Evolutionary conservation across 2,113 vertebrate species (phyloP).

Genomic region (Lates calcarifer): DNA sequence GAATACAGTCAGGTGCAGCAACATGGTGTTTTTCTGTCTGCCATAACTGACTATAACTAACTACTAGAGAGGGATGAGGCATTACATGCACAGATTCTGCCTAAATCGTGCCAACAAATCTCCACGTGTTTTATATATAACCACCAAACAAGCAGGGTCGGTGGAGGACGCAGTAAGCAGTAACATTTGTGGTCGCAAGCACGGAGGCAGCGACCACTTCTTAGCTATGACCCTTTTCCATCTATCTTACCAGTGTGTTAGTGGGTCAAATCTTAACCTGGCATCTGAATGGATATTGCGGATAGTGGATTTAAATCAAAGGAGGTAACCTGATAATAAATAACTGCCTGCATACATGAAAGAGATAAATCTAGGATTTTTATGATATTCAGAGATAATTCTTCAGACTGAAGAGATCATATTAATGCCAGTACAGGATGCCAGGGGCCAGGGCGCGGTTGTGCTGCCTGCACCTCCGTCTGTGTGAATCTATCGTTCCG

Average conservation of each 20-base stretch:
- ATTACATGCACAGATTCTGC: not conserved
- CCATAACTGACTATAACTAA: not conserved
- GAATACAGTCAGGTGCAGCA: not conserved
- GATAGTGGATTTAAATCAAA: not conserved
- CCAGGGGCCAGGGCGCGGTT: constrained; percentile 79
- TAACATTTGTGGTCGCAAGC: not conserved
- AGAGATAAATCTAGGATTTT: not conserved
- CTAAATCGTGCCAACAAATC: not conserved
- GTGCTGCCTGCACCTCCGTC: constrained; percentile 62
- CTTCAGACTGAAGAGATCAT: constrained; percentile 1
- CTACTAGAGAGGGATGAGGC: not conserved
- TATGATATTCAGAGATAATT: constrained; percentile 1
- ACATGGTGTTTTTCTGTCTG: not conserved
- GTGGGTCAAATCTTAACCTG: constrained; percentile 37
- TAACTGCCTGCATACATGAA: not conserved
- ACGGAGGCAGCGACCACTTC: not conserved
- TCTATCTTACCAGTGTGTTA: constrained; percentile 34
- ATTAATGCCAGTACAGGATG: constrained; percentile 13
- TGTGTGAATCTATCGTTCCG: constrained; percentile 53
- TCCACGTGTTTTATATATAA: constrained; percentile 36
- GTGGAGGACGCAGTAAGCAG: not conserved
- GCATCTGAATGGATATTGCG: constrained; percentile 18
- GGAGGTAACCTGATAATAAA: not conserved
- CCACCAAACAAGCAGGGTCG: not conserved
- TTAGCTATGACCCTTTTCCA: not conserved